Evolutionary conservation across 2,888 invertebrate genomes (phyloP), one percentile per base, ranked within the genome.

Genomic region (Uropetala carovei): DNA sequence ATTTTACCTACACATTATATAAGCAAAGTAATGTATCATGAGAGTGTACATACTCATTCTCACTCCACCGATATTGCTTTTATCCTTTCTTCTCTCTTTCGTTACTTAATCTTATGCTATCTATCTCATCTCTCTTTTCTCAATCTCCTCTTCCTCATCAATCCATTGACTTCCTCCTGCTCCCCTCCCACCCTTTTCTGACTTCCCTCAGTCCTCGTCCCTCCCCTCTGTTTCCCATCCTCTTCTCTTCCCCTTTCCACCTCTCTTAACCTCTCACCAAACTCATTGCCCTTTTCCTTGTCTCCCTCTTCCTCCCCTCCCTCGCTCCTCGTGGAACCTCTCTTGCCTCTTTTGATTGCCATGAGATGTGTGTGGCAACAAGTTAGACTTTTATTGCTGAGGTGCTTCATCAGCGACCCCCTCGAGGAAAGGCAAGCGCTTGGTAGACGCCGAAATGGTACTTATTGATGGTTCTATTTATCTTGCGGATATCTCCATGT

Each of bases 341-440:
- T 18, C 10, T 64, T 56, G 56, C 68, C 43, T 83, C 83, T 10
- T 68, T 89, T 89, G 89, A 89, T 89, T 89, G 89, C 64, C 43
- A 64, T 64, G 68, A 89, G 89, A 89, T 89, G 43, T 43, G 22
- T 58, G 60, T 30, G 89, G 89, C 43, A 43, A 89, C 64, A 43
- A 64, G 89, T 56, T 68, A 43, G 89, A 89, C 64, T 27, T 89
- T 56, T 64, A 89, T 89, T n/a, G 89, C 68, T 64, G 18, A 60
- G n/a, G 43, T 68, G 56, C 64, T 68, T 89, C 56, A 89, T 68
- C 64, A 43, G 89, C 16, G 64, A n/a, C 8, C 30, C 89, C 89
- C 89, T 43, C 18, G 56, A 8, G 11, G n/a, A 18, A 8, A 14
- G 18, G 30, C 18, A n/a, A 13, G 16, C 22, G n/a, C 59, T 16